A percentile compares a stretch with the other conserved stretches of the same genome.
Conservation (phyloP, 1,140 invertebrate genomes). For the Drosophila sulfurigaster region DNA sequence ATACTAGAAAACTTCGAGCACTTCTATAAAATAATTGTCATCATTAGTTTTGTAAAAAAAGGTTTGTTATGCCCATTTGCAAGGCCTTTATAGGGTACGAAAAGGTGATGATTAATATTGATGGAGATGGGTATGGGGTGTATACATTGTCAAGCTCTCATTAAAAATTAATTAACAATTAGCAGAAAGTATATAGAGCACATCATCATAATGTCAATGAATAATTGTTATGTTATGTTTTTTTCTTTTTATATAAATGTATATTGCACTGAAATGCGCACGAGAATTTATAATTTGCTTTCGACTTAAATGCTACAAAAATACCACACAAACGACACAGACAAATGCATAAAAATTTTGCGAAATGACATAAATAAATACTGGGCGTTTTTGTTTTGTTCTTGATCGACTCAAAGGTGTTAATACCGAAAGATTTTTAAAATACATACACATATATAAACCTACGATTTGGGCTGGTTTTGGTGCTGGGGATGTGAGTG, state of each 20-base stretch:
- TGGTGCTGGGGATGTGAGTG: constrained; percentile 12
- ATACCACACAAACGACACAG: constrained; percentile 36
- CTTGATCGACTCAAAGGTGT: constrained; percentile 17
- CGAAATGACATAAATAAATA: constrained; percentile 52
- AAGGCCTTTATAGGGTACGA: neutral
- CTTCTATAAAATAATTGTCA: constrained; percentile 54
- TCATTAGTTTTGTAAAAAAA: constrained; percentile 48
- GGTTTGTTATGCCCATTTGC: constrained; percentile 16
- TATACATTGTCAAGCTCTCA: constrained; percentile 73
- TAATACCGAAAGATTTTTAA: constrained; percentile 47
- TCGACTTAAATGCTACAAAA: constrained; percentile 49
- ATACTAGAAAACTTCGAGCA: constrained; percentile 72
- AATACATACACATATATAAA: constrained; percentile 63
- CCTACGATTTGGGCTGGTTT: constrained; percentile 36
- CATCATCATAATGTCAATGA: constrained; percentile 69
- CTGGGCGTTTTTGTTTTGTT: constrained; percentile 50
- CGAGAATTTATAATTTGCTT: constrained; percentile 57
- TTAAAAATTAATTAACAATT: constrained; percentile 83
- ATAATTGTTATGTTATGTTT: constrained; percentile 39
- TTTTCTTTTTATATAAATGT: constrained; percentile 19
- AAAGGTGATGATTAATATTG: neutral
- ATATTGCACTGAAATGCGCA: constrained; percentile 75
- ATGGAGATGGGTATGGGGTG: constrained; percentile 15
- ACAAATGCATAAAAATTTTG: constrained; percentile 36
- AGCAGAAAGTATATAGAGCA: constrained; percentile 65